Evolutionary conservation across 1,140 invertebrate genomes (phyloP).

Genomic region (Oncopodura yosiiana): DNA sequence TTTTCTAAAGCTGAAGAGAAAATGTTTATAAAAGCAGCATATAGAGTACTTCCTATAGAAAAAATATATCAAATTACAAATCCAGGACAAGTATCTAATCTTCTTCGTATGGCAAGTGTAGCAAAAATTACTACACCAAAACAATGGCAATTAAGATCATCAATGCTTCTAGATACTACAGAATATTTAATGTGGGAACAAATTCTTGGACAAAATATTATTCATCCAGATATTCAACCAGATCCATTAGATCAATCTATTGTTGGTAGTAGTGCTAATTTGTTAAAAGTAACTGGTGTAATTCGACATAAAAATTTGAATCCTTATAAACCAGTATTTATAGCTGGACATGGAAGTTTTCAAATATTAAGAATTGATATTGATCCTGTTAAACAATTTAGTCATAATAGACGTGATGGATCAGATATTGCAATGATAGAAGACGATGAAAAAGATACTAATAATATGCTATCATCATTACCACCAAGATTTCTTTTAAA

Average conservation of each 20-base stretch:
- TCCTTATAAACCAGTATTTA: constrained; percentile 25
- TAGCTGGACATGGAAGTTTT: constrained; percentile 23
- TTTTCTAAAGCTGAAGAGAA: constrained; percentile 33
- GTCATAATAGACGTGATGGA: background rate
- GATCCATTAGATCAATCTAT: background rate
- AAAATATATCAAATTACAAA: constrained; percentile 29
- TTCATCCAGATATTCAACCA: too few relatives aligned
- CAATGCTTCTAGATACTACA: constrained; percentile 25
- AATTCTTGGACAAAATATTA: background rate
- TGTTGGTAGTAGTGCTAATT: background rate
- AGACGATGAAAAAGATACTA: background rate
- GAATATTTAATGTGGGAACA: background rate
- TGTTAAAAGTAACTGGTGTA: constrained; percentile 20
- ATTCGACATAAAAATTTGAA: constrained; percentile 26
- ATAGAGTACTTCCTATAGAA: constrained; percentile 12
- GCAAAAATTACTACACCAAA: constrained; percentile 26
- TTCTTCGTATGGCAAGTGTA: constrained; percentile 26
- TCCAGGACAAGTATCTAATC: constrained; percentile 26
- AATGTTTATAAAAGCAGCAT: constrained; percentile 23
- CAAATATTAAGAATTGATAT: constrained; percentile 28
- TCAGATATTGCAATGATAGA: background rate
- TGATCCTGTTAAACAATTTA: constrained; percentile 1
- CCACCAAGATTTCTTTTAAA: constrained; percentile 26
- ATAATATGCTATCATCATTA: background rate
- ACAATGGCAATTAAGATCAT: constrained; percentile 24